Evolutionary conservation across 2,797 vertebrate species (phyloP).

Genomic region (Delichon dasypus): DNA sequence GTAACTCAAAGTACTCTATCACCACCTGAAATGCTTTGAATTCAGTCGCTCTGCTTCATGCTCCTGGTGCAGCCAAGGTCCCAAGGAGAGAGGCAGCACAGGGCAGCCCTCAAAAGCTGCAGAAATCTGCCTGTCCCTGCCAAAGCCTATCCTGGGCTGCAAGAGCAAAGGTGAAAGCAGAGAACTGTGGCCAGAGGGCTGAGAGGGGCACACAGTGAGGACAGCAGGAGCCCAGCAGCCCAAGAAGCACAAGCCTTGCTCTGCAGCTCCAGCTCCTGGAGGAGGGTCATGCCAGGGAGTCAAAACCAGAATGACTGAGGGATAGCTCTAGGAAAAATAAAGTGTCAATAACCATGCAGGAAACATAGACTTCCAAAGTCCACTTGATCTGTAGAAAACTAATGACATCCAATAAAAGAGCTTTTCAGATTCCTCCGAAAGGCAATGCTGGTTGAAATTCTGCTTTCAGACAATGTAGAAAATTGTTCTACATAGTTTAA

Average conservation of each 20-base stretch:
- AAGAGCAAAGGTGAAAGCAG: not conserved
- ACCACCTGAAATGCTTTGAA: not conserved
- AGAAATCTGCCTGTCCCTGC: not conserved
- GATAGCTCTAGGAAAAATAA: not conserved
- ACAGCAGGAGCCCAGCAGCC: not conserved
- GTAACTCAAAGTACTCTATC: not conserved
- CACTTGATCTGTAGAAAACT: not conserved
- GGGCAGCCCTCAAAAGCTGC: not conserved
- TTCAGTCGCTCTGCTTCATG: not conserved
- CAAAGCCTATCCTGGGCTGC: not conserved
- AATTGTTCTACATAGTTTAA: not conserved
- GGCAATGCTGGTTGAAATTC: not conserved
- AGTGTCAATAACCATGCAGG: not conserved
- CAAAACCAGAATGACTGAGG: not conserved
- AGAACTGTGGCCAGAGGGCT: not conserved
- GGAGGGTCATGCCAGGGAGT: not conserved
- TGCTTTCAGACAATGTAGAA: accelerated
- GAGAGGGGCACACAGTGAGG: not conserved
- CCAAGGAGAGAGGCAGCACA: not conserved
- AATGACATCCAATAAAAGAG: not conserved
- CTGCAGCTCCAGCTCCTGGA: not conserved
- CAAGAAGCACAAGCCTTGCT: not conserved
- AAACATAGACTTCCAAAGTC: not conserved
- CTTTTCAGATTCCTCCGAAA: not conserved
- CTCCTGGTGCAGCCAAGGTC: not conserved